phyloP scores from a whole-genome alignment of 2,797 vertebrate species.

The Alcedo atthis region DNA sequence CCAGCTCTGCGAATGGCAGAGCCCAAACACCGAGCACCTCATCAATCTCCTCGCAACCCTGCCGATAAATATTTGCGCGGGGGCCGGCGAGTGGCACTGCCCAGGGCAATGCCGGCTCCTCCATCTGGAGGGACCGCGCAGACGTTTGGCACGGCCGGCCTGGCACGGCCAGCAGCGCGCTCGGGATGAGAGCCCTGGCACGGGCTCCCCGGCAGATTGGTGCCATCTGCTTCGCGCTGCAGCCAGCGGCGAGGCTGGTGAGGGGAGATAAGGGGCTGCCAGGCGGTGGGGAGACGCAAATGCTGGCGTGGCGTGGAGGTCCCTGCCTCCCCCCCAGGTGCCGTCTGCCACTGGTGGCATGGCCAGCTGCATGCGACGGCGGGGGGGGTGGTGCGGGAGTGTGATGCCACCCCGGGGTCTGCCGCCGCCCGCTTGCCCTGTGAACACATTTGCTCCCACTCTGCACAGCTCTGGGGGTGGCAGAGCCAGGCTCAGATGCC shows the following conservation, averaged over 20 bases:
- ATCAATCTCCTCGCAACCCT: neutral
- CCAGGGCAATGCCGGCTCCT: neutral
- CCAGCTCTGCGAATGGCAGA: neutral
- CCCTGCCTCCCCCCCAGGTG: neutral
- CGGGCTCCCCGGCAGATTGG: slow-evolving; percentile 71
- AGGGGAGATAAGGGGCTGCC: slow-evolving; percentile 45
- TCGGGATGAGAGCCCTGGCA: slow-evolving; percentile 56
- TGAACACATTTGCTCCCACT: neutral
- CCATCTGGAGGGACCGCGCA: slow-evolving; percentile 34
- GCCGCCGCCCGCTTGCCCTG: neutral
- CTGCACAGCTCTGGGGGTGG: accelerated
- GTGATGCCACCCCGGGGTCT: neutral
- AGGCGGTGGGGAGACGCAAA: slow-evolving; percentile 19
- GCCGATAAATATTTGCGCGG: neutral
- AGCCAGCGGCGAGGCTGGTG: slow-evolving; percentile 23
- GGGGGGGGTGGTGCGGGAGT: neutral
- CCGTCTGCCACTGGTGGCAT: accelerated
- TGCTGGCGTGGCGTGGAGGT: neutral
- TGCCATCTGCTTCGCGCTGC: slow-evolving; percentile 75
- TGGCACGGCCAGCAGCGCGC: neutral
- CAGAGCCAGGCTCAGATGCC: neutral
- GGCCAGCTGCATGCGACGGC: neutral
- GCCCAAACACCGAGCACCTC: neutral
- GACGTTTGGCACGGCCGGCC: slow-evolving; percentile 31
- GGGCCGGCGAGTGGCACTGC: neutral